Base-by-base conservation (phyloP, 2,113 vertebrate species). In the Rhipidura dahli region DNA sequence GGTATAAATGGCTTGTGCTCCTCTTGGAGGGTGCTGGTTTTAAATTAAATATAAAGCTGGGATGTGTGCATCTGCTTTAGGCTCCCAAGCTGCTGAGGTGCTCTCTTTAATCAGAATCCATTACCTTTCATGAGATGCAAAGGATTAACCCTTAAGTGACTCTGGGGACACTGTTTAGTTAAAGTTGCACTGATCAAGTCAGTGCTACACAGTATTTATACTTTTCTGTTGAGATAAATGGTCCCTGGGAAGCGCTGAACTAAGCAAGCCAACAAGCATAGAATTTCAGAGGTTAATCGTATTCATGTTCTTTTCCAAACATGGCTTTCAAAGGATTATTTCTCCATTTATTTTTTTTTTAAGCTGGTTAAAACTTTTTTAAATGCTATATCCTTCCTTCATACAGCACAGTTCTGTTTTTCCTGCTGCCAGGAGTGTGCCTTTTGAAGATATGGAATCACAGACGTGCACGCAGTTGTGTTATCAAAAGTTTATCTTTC, bases 201-300 rank as follows among this genome's bases (percentile, higher is more conserved):
- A 53, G 42, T 57, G 47, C 37, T 71, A 71, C 61, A 37, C 22
- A 31, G 54, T 75, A 79, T 80, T 96, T 92, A 71, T 84, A n/a
- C 13, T 75, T 76, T 87, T 26, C 63, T 90, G 27, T 73, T 87
- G 83, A 93, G 85, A 85, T 78, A 93, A 95, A 97, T 75, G 17
- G 60, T 94, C 93, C 50, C 84, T 61, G 54, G 72, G 83, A 92
- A 91, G 33, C 3, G 2, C 66, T 77, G 64, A 91, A 89, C 63
- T 44, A 64, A 45, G 89, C 49, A 92, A 94, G 57, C 27, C 76
- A 83, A 83, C 83, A 95, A 91, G 93, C 70, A 89, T 60, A 90
- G 89, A 50, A 93, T 93, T 97, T 97, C 94, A 91, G 72, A 89
- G 81, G 89, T 96, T 97, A 96, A 96, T 93, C 89, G 72, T 91